Percentiles rank a stretch among this genome's conserved stretches.
phyloP scores from a whole-genome alignment of 2,797 vertebrate genomes.

The Coreius guichenoti region DNA sequence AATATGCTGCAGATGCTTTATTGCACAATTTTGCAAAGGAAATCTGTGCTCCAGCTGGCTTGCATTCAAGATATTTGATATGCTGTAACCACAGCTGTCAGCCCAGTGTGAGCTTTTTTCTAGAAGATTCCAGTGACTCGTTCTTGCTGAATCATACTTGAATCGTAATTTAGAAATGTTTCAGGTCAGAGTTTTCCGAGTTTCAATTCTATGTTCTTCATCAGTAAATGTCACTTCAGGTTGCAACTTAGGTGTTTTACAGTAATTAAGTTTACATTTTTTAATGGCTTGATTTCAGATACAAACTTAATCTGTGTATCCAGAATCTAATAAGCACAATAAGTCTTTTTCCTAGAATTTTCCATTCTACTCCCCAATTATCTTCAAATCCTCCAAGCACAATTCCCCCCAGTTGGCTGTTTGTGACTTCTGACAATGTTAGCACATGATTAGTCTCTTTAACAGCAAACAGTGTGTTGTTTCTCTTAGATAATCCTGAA shows the following conservation, averaged over 20 bases:
- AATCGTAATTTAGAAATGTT: not conserved
- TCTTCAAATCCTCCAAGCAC: not conserved
- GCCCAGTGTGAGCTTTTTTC: not conserved
- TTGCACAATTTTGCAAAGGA: not conserved
- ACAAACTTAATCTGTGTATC: not conserved
- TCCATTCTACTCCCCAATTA: not conserved
- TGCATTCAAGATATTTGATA: conserved; percentile 15
- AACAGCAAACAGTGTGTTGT: not conserved
- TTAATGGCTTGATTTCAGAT: not conserved
- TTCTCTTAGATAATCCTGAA: not conserved
- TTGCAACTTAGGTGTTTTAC: not conserved
- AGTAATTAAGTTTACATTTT: not conserved
- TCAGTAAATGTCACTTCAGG: not conserved
- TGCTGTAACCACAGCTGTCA: not conserved
- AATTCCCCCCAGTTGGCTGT: not conserved
- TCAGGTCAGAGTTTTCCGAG: not conserved
- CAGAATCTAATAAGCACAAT: not conserved
- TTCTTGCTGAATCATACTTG: conserved; percentile 5
- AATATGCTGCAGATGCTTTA: conserved; percentile 2
- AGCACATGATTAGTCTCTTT: not conserved
- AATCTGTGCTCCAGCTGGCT: conserved; percentile 24
- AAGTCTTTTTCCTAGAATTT: not conserved
- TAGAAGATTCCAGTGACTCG: conserved; percentile 8
- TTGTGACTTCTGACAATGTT: not conserved
- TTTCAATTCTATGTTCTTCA: not conserved